Conservation (phyloP, 2,888 invertebrate genomes). For the Dasypogon diadema region DNA sequence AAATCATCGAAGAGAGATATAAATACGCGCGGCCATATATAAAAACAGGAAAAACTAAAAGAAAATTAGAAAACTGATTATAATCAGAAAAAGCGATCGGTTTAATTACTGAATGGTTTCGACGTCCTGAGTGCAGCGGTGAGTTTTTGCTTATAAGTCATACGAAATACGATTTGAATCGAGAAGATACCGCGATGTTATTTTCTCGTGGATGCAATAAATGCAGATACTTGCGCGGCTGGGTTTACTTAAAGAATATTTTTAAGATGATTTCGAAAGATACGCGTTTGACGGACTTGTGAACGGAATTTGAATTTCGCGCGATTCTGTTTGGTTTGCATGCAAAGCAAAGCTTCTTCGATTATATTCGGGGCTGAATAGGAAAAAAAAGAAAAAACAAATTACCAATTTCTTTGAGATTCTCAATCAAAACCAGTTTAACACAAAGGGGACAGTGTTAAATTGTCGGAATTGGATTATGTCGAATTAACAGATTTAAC, state of each 20-base stretch:
- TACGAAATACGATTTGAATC: conserved; percentile 19
- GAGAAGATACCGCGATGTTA: not conserved
- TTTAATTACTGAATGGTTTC: conserved; percentile 50
- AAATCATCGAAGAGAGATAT: conserved; percentile 37
- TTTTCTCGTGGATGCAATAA: not conserved
- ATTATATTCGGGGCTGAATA: no score
- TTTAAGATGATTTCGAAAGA: not conserved
- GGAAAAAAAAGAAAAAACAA: not conserved
- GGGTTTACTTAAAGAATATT: not conserved
- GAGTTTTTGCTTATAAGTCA: conserved; percentile 25
- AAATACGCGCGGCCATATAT: conserved; percentile 23
- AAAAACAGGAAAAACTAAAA: conserved; percentile 49
- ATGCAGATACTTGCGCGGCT: not conserved
- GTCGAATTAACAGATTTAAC: conserved; percentile 2
- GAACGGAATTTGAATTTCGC: conserved; percentile 6
- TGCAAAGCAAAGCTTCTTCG: not conserved
- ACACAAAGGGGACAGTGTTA: not conserved
- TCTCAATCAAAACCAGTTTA: not conserved
- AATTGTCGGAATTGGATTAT: not conserved
- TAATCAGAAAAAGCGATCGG: conserved; percentile 50
- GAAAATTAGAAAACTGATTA: conserved; percentile 51
- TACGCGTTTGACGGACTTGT: conserved; percentile 5
- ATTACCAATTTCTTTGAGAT: not conserved
- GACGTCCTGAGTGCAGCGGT: conserved; percentile 11
- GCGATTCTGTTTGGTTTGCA: not conserved